These are phyloP conservation scores for Brachymystax lenok DNA, from an alignment of 2,797 vertebrate species.

Conservation along the genomic window DNA sequence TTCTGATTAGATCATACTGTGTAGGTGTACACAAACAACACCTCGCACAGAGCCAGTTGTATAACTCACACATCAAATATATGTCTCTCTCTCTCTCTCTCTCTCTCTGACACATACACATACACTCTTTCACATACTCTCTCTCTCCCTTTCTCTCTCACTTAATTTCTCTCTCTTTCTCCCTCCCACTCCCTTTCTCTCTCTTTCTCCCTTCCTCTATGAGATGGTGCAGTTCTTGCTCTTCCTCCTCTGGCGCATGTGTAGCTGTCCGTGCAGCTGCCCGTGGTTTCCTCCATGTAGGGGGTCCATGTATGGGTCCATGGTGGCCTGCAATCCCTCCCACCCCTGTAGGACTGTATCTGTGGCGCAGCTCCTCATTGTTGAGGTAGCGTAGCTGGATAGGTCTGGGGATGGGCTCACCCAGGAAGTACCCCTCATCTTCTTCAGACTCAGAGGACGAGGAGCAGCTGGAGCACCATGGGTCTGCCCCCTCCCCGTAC, in stretches of 20 bases:
- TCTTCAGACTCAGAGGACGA: constrained; percentile 93
- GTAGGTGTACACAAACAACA: constrained; percentile 74
- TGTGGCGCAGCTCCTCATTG: constrained; percentile 92
- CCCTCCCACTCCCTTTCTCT: constrained; percentile 38
- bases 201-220: constrained; percentile 69
- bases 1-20: constrained; percentile 71
- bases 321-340: constrained; percentile 75
- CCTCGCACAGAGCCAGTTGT: constrained; percentile 61
- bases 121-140: background rate
- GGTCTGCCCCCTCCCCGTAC: constrained; percentile 80
- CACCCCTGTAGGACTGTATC: constrained; percentile 82
- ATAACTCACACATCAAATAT: constrained; percentile 77
- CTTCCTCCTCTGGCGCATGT: constrained; percentile 93
- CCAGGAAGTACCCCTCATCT: constrained; percentile 93
- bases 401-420: constrained; percentile 92
- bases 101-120: constrained; percentile 37
- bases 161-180: constrained; percentile 41
- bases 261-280: constrained; percentile 83
- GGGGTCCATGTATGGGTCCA: constrained; percentile 73
- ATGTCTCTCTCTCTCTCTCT: constrained; percentile 60
- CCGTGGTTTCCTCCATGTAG: constrained; percentile 80
- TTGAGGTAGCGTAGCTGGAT: constrained; percentile 92
- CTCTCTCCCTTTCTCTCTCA: constrained; percentile 45
- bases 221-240: constrained; percentile 99
- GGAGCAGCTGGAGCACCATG: constrained; percentile 93